Percentiles rank a stretch among this genome's conserved stretches.
phyloP scores from a whole-genome alignment of 2,888 invertebrate species.

The Heliconius sara region DNA sequence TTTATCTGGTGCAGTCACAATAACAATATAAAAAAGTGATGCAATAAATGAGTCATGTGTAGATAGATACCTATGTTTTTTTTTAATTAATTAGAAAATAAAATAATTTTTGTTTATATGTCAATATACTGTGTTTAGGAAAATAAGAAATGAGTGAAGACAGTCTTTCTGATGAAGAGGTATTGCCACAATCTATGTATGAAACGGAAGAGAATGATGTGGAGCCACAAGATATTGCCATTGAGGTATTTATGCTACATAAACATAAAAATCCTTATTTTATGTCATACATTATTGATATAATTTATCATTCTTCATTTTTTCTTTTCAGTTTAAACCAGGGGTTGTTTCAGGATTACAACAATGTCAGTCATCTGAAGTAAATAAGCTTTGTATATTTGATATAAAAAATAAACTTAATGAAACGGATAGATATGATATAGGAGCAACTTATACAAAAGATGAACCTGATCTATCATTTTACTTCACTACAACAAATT shows the following conservation, averaged over 20 bases:
- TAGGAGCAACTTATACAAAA: constrained; percentile 68
- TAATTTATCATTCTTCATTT: background rate
- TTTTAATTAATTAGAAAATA: background rate
- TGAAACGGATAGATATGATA: constrained; percentile 59
- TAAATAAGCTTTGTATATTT: constrained; percentile 61
- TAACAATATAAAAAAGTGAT: background rate
- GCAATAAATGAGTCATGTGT: constrained; percentile 7
- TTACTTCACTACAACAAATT: constrained; percentile 61
- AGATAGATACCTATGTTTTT: background rate
- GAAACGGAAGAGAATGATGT: background rate
- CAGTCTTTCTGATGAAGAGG: constrained; percentile 4
- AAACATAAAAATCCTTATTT: background rate
- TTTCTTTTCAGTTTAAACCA: constrained; percentile 53
- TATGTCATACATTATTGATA: background rate
- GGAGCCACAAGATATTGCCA: background rate
- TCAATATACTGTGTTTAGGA: background rate
- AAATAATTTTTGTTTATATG: background rate
- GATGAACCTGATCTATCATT: constrained; percentile 70
- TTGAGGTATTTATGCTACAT: background rate
- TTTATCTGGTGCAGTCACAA: background rate
- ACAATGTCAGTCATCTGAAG: constrained; percentile 60
- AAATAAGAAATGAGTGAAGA: constrained; percentile 3
- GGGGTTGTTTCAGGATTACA: constrained; percentile 58
- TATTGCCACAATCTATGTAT: background rate
- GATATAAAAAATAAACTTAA: constrained; percentile 59